Base-by-base conservation (phyloP, 1,140 invertebrate species). In the Lepidurus arcticus region DNA sequence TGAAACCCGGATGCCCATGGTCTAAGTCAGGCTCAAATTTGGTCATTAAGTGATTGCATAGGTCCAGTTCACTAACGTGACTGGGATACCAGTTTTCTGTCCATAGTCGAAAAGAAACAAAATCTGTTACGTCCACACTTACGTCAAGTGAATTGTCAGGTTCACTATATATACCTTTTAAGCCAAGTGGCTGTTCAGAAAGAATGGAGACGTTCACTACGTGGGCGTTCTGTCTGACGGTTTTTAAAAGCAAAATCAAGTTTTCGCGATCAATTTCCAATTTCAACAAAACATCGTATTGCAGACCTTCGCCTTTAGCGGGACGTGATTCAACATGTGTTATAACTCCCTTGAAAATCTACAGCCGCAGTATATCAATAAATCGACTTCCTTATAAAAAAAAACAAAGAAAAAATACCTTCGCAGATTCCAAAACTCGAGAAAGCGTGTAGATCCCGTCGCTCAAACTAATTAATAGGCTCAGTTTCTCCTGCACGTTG, bases 1-100 rank as follows among this genome's bases (percentile, higher is more conserved):
- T 94, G 85, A 99, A 99, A 45, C 98, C 98, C 42, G 98, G 98
- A 86, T 99, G 98, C 86, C 97, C 98, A 97, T 96, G 98, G 88
- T 99, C 97, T 76, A 99, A 88, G 83, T 99, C 98, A 0, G 98
- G 97, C 84, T 99, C 97, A 85, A 95, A 99, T 85, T 98, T 99
- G 81, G 97, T 98, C 91, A 99, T 94, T 77, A 99, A 86, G 84
- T 99, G 97, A 84, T 97, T 98, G 88, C 97, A 99, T 83, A 93
- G 92, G 85, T 99, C 98, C 82, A 99, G 88, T 79, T 99, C 98
- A 34, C 93, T 93, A 24, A 98, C 96, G 84, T 98, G 97, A 80
- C 91, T 89, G 1, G 98, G 98, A 88, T 98, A 98, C 98, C 98
- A 99, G 0, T 94, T 92, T 47, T 92, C 87, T 87, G 79, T 7